These are phyloP conservation scores for Xenus cinereus DNA, from an alignment of 2,113 vertebrate species.

Conservation along the genomic window DNA sequence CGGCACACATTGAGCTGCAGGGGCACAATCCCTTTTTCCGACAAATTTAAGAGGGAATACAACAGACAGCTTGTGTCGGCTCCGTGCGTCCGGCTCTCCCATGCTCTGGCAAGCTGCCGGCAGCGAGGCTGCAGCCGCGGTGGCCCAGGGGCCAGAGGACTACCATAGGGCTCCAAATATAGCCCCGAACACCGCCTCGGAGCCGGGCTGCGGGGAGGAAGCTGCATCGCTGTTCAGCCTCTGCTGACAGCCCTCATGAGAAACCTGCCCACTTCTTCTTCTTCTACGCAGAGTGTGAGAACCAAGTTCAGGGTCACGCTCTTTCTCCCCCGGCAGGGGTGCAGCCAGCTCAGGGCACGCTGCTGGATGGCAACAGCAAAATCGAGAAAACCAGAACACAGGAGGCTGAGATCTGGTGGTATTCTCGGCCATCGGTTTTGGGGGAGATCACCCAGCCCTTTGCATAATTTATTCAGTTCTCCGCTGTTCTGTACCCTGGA, in stretches of 20 bases:
- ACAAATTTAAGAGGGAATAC: not conserved
- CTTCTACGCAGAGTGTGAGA: not conserved
- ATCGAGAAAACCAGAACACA: not conserved
- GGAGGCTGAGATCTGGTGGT: not conserved
- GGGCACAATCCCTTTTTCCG: not conserved
- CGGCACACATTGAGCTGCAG: fast-evolving
- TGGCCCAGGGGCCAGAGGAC: not conserved
- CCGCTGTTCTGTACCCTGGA: not conserved
- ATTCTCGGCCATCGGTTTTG: not conserved
- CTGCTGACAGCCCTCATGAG: fast-evolving
- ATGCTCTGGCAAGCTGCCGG: fast-evolving
- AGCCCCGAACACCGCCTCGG: fast-evolving
- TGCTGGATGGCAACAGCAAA: not conserved
- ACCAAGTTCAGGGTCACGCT: not conserved
- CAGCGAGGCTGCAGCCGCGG: not conserved
- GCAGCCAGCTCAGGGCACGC: not conserved
- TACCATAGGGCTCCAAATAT: fast-evolving
- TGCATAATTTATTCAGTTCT: not conserved
- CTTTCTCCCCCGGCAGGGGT: not conserved
- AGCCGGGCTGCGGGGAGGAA: not conserved
- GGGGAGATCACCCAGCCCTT: not conserved
- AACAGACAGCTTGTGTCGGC: not conserved
- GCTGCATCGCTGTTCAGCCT: fast-evolving
- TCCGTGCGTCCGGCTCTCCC: not conserved
- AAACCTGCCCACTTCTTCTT: not conserved